Evolutionary conservation across 2,888 invertebrate genomes (phyloP).

Genomic region (Hyposoter didymator): DNA sequence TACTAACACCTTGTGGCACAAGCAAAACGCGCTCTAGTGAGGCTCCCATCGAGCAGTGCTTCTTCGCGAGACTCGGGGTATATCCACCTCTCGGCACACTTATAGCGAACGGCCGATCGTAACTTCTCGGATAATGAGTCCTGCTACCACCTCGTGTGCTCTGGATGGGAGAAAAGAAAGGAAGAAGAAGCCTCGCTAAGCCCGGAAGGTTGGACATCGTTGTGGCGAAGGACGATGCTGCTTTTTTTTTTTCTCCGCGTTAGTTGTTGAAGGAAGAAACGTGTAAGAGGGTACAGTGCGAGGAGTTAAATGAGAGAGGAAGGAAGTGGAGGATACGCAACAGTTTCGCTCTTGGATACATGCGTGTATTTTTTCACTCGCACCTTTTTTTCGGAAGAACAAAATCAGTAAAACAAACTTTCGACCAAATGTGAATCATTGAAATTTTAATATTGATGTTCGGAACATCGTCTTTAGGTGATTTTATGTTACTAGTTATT

Average conservation of each 20-base stretch:
- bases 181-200: slow-evolving; percentile 65
- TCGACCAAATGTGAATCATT: background rate
- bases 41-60: slow-evolving; percentile 3
- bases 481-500: background rate
- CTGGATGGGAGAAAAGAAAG: slow-evolving; percentile 41
- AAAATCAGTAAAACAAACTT: slow-evolving; percentile 32
- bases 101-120: slow-evolving; percentile 65
- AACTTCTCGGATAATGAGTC: slow-evolving; percentile 71
- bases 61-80: slow-evolving; percentile 22
- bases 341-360: slow-evolving; percentile 45
- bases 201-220: slow-evolving; percentile 59
- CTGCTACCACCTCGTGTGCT: slow-evolving; percentile 26
- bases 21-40: slow-evolving; percentile 24
- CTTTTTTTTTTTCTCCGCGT: slow-evolving; percentile 19
- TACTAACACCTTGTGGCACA: slow-evolving; percentile 37
- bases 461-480: too few species aligned
- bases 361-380: slow-evolving; percentile 25
- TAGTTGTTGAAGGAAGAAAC: slow-evolving; percentile 16
- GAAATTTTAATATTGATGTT: background rate
- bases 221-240: slow-evolving; percentile 48
- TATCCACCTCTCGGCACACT: slow-evolving; percentile 62
- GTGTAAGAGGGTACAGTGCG: slow-evolving; percentile 17
- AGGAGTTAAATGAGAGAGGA: slow-evolving; percentile 27
- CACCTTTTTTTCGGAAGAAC: slow-evolving; percentile 34
- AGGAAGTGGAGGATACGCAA: slow-evolving; percentile 55